Conservation (phyloP, 2,797 vertebrate genomes). For the Micrastur ruficollis region DNA sequence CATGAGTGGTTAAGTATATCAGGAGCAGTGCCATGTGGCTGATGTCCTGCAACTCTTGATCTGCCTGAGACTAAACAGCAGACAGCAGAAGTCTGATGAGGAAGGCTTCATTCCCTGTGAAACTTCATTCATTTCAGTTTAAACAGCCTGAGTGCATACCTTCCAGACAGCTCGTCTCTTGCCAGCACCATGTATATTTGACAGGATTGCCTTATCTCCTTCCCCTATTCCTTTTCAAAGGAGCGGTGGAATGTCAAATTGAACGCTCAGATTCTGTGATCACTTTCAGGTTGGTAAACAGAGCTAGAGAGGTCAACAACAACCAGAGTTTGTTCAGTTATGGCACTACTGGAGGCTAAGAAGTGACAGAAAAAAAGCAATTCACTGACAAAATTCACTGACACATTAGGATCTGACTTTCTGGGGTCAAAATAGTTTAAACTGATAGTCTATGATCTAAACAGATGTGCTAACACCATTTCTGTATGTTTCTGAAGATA, state of each 20-base stretch:
- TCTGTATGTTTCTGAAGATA: neutral
- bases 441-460: neutral
- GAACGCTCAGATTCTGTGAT: neutral
- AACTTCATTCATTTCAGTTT: neutral
- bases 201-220: neutral
- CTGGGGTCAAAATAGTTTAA: neutral
- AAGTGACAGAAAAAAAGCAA: neutral
- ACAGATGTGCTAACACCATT: neutral
- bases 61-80: neutral
- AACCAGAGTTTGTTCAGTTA: neutral
- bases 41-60: neutral
- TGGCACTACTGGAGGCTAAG: neutral
- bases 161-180: neutral
- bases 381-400: neutral
- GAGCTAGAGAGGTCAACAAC: neutral
- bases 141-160: neutral
- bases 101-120: neutral
- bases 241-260: neutral
- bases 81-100: neutral
- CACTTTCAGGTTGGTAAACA: neutral
- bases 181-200: neutral
- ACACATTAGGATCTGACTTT: neutral
- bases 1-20: neutral
- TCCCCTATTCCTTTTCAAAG: neutral
- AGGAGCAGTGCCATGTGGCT: too few relatives aligned